Base-by-base conservation (phyloP, 1,140 invertebrate genomes). In the Aphelinus certus region DNA sequence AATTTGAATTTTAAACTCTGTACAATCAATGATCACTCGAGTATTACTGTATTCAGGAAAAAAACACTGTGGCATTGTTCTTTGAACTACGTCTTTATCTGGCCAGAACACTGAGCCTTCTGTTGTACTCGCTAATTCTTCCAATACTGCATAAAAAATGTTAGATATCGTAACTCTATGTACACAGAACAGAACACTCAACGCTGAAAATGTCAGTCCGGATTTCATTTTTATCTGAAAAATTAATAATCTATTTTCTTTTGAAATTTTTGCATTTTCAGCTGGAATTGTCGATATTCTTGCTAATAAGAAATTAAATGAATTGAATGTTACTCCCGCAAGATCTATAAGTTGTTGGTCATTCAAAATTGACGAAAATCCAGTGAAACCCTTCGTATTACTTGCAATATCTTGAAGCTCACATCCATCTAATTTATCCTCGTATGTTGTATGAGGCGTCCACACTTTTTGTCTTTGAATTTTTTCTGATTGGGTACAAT, bases 1-100 rank as follows among this genome's bases (percentile, higher is more conserved):
- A 26, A 76, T 77, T 80, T 87, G 81, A 48, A 83, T 84, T 77
- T 79, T 81, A 45, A 88, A 79, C 80, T 88, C 86, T 72, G 83
- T 26, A 26, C 26, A 26, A 26, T 26, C 26, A 26, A 26, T 26
- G 26, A 26, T 26, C 26, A 26, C 26, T 26, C 26, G 26, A 26
- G 26, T 26, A 26, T 26, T 26, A 26, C 26, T 26, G 26, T 26
- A 26, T 26, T 26, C 26, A 26, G 26, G 26, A 82, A 79, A 77
- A 88, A 88, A 49, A 60, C 42, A 60, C 67, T 66, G 9, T 79
- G 81, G 26, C 68, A 80, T 77, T n/a, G 71, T 79, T 70, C 7
- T 65, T 79, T 66, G 58, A 10, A 81, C 74, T 53, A 51, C 57
- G 62, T 76, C 60, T 71, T 72, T 77, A 58, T 61, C 46, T 62